Evolutionary conservation across 1,140 invertebrate genomes (phyloP), one percentile per base, ranked within the genome.

Genomic region (Samia ricini): DNA sequence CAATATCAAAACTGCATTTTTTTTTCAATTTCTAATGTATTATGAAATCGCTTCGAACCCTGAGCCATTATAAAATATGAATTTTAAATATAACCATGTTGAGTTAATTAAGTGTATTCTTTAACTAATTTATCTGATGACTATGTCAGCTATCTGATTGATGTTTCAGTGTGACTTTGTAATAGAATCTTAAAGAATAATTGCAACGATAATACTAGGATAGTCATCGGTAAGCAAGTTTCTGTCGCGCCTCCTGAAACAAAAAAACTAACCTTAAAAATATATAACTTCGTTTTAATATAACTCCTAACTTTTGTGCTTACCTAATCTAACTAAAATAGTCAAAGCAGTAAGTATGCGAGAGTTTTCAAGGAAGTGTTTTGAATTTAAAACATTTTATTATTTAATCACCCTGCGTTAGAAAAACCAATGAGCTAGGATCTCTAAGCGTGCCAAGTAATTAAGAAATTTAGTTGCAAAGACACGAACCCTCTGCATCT

Each of bases 71-170:
- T 15, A 15, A 15, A 15, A 15, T 1, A 42, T 20, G 7, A 19
- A 21, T 20, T 51, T 51, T 5, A 49, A 49, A 49, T 51, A 51
- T 22, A 51, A 51, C 20, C 19, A 51, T 51, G 12, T 8, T 19
- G 19, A 51, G 19, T 19, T 20, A 21, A 51, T 51, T 12, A 10
- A 4, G 4, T 5, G 19, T 51, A 51, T 12, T 22, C 4, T 51
- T 10, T 51, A 51, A 42, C 15, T 42, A 42, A 42, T 42, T 42
- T 42, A 42, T 42, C 10, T 42, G 4, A 26, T 26, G n/a, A n/a
- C n/a, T 26, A 8, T 33, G 54, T 60, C 76, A 87, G 80, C 85
- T 89, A 89, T 85, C 87, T 88, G 77, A 89, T 81, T 20, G 85
- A 81, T 2, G 79, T 80, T 29, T 81, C 83, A 3, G 77, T 76